Evolutionary conservation across 2,888 invertebrate species (phyloP).

Genomic region (Digitonthophagus gazella): DNA sequence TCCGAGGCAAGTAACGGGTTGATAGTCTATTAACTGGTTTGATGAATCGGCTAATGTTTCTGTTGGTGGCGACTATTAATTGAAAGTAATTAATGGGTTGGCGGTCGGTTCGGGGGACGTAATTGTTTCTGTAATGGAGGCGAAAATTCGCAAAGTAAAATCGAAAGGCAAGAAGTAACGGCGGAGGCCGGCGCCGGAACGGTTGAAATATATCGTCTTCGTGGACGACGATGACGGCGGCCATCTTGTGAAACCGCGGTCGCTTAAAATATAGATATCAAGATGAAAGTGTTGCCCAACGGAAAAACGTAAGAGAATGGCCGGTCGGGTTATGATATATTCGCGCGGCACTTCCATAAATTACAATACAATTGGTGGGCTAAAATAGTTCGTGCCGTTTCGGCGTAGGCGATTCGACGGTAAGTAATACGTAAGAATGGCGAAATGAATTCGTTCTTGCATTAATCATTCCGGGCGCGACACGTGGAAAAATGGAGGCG

Average conservation of each 20-base stretch:
- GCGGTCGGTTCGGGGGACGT: not conserved
- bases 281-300: conserved; percentile 22
- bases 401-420: conserved; percentile 31
- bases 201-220: not conserved
- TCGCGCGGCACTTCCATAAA: conserved; percentile 32
- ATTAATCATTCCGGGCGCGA: conserved; percentile 33
- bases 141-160: not conserved
- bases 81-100: not conserved
- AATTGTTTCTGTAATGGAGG: not conserved
- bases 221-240: not conserved
- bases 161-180: not conserved
- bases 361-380: conserved; percentile 34
- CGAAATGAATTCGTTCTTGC: conserved; percentile 34
- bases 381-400: conserved; percentile 33
- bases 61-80: not conserved
- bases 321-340: conserved; percentile 31
- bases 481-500: conserved; percentile 26
- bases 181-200: not conserved
- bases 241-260: not conserved
- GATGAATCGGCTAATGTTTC: not conserved
- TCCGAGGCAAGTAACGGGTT: not conserved
- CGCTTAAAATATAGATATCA: conserved; percentile 22
- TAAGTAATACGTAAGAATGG: conserved; percentile 35
- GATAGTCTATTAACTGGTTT: not conserved
- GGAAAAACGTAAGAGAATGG: conserved; percentile 22